Conservation (phyloP, 2,113 vertebrate genomes). For the Daboia siamensis region DNA sequence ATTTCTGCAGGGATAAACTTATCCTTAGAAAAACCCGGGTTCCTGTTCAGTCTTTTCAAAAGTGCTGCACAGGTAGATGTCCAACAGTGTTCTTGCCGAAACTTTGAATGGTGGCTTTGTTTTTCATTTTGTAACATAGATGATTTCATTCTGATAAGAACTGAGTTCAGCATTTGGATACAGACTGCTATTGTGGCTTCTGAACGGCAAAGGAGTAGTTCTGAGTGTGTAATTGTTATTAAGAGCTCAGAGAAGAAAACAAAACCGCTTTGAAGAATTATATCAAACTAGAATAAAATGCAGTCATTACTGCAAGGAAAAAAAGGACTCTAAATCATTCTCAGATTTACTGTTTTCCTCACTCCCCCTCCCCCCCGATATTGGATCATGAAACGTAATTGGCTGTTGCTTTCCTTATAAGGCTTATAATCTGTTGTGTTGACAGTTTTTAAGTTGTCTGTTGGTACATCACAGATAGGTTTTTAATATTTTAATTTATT, state of each 20-base stretch:
- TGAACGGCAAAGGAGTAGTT: not conserved
- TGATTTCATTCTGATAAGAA: constrained; percentile 4
- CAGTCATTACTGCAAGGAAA: constrained; percentile 5
- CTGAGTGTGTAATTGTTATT: not conserved
- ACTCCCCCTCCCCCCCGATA: constrained; percentile 9
- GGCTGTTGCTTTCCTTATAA: constrained; percentile 50
- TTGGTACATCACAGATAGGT: constrained; percentile 48
- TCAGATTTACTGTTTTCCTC: constrained; percentile 48
- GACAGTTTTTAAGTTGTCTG: constrained; percentile 53
- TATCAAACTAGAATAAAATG: constrained; percentile 8
- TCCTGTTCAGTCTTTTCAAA: not conserved
- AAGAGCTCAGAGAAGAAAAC: not conserved
- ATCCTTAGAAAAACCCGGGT: not conserved
- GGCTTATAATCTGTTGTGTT: constrained; percentile 39
- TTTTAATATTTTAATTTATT: no score
- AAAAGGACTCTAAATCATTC: not conserved
- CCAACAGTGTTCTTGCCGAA: not conserved
- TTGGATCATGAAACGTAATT: constrained; percentile 42
- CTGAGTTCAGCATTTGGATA: not conserved
- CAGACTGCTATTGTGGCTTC: not conserved
- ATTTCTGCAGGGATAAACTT: constrained; percentile 12
- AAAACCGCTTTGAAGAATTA: not conserved
- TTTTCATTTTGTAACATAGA: not conserved
- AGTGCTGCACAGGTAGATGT: not conserved
- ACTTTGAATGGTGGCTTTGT: not conserved